Conservation (phyloP, 2,797 vertebrate genomes). For the Eidolon dupreanum region DNA sequence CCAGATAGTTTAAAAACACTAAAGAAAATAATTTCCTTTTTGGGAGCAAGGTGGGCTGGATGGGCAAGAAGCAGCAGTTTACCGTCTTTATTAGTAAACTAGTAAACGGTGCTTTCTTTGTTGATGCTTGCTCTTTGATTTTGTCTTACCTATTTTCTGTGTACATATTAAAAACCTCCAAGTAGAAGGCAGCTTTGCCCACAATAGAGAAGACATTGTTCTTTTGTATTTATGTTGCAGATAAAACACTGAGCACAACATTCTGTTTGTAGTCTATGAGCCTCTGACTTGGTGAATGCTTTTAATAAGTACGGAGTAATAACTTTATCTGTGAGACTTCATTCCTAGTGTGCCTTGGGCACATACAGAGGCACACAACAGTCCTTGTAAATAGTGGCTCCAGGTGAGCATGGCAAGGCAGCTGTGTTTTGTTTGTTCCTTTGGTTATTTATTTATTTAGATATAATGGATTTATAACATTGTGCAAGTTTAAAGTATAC, state of each 20-base stretch:
- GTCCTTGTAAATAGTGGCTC: rapidly evolving
- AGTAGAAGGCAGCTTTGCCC: constrained; percentile 63
- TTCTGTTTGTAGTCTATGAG: constrained; percentile 41
- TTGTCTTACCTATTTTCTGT: constrained; percentile 77
- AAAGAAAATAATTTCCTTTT: constrained; percentile 49
- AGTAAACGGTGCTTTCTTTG: background rate
- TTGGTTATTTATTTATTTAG: background rate
- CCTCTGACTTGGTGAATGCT: constrained; percentile 31
- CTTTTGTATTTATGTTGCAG: constrained; percentile 56
- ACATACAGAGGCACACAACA: background rate
- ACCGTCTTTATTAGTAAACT: constrained; percentile 43
- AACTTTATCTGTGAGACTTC: background rate
- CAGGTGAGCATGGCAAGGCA: background rate
- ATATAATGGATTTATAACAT: background rate
- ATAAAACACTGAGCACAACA: constrained; percentile 38
- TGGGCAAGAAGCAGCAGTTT: background rate
- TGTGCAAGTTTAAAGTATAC: background rate
- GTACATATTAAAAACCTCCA: constrained; percentile 73
- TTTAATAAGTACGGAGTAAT: background rate
- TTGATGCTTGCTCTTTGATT: constrained; percentile 71
- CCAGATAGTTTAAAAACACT: constrained; percentile 43
- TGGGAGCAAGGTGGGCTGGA: background rate
- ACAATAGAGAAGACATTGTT: constrained; percentile 47
- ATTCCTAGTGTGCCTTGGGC: background rate
- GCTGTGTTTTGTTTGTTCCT: background rate